Evolutionary conservation across 2,888 invertebrate genomes (phyloP).

Genomic region (Hoplodrina ambigua): DNA sequence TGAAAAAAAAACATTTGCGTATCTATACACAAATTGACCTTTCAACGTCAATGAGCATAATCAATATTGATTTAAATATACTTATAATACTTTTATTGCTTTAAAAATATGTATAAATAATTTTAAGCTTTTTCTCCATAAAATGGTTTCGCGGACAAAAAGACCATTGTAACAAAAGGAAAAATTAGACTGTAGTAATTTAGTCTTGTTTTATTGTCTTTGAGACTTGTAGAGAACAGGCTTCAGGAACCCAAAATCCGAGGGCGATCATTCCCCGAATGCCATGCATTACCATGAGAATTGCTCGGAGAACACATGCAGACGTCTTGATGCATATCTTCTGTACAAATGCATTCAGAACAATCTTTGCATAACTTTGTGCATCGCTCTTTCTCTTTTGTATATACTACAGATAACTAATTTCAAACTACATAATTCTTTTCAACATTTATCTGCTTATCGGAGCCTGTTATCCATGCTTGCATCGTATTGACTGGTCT

Average conservation of each 20-base stretch:
- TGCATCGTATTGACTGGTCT: conserved; percentile 42
- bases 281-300: conserved; percentile 80
- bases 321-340: conserved; percentile 77
- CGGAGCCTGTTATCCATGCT: conserved; percentile 44
- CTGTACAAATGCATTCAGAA: conserved; percentile 56
- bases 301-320: conserved; percentile 66
- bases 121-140: background rate
- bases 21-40: conserved; percentile 2
- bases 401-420: conserved; percentile 51
- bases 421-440: conserved; percentile 52
- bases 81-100: too few species aligned
- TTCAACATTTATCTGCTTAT: conserved; percentile 51
- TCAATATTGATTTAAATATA: background rate
- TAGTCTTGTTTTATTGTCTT: conserved; percentile 30
- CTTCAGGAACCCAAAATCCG: conserved; percentile 29
- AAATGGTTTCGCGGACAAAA: background rate
- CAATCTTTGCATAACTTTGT: conserved; percentile 58
- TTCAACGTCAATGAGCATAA: conserved; percentile 1
- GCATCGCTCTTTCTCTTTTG: conserved; percentile 45
- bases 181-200: conserved; percentile 19
- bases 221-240: conserved; percentile 13
- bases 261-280: conserved; percentile 67
- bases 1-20: conserved; percentile 8
- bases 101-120: conserved; percentile 1
- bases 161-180: conserved; percentile 9